Evolutionary conservation across 2,113 vertebrate genomes (phyloP).

Genomic region (Geococcyx californianus): DNA sequence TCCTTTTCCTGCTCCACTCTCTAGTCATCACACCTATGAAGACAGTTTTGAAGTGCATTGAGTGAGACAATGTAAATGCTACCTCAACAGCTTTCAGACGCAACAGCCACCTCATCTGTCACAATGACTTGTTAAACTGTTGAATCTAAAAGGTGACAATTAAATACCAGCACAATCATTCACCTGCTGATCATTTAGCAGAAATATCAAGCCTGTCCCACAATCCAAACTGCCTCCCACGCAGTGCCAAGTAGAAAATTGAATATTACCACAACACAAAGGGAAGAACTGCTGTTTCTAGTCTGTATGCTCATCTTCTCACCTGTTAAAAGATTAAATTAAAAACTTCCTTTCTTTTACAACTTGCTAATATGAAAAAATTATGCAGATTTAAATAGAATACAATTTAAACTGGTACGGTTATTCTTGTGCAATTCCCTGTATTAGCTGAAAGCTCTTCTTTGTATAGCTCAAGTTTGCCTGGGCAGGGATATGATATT

Average conservation of each 20-base stretch:
- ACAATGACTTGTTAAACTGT: constrained; percentile 1
- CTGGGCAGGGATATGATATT: not conserved
- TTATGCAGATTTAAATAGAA: not conserved
- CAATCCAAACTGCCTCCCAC: constrained; percentile 21
- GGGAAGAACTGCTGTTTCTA: not conserved
- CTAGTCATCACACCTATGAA: not conserved
- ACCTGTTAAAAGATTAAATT: not conserved
- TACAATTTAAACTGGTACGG: not conserved
- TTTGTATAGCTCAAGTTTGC: not conserved
- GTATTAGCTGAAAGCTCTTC: not conserved
- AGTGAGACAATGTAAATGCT: not conserved
- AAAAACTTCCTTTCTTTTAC: not conserved
- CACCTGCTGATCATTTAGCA: constrained; percentile 9
- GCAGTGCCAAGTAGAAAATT: not conserved
- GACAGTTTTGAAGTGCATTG: not conserved
- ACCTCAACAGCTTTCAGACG: not conserved
- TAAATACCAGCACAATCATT: constrained; percentile 32
- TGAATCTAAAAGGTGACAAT: constrained; percentile 37
- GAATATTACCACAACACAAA: not conserved
- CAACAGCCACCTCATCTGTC: not conserved
- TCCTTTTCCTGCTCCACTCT: not conserved
- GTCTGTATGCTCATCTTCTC: not conserved
- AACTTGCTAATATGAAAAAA: not conserved
- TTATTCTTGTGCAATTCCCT: not conserved
- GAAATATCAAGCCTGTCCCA: constrained; percentile 20